Percentiles rank a stretch among this genome's conserved stretches.
Conservation (phyloP, 2,113 vertebrate species). For the Sylvia atricapilla region DNA sequence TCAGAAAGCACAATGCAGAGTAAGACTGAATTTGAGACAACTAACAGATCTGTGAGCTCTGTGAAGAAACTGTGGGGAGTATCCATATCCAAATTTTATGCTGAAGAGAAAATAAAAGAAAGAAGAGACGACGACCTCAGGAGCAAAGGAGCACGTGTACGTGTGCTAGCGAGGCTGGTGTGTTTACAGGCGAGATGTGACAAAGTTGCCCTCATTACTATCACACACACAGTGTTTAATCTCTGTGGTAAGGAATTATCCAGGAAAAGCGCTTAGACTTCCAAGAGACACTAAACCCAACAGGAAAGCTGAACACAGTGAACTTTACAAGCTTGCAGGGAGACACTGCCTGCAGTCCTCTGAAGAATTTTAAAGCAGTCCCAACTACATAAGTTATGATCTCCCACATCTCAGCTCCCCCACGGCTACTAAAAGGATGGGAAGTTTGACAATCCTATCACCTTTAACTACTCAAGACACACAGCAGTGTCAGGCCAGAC, state of each 20-base stretch:
- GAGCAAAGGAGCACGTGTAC: fast-evolving
- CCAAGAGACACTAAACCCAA: not conserved
- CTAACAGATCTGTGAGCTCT: fast-evolving
- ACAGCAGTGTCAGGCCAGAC: not conserved
- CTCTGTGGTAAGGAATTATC: not conserved
- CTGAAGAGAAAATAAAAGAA: not conserved
- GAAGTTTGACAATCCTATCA: not conserved
- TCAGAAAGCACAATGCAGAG: not conserved
- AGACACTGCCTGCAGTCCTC: not conserved
- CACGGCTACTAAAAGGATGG: not conserved
- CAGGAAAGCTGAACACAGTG: not conserved
- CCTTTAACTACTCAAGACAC: not conserved
- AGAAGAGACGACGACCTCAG: not conserved
- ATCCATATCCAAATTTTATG: not conserved
- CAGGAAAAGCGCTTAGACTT: not conserved
- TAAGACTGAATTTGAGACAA: not conserved
- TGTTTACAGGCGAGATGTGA: not conserved
- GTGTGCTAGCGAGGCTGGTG: not conserved
- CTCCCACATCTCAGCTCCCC: not conserved
- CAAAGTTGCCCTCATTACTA: not conserved
- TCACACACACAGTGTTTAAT: not conserved
- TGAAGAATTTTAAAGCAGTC: not conserved
- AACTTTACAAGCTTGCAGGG: not conserved
- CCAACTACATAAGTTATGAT: not conserved
- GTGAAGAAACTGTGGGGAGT: not conserved